Conservation (phyloP, 2,888 invertebrate species). For the Smittia sp. region DNA sequence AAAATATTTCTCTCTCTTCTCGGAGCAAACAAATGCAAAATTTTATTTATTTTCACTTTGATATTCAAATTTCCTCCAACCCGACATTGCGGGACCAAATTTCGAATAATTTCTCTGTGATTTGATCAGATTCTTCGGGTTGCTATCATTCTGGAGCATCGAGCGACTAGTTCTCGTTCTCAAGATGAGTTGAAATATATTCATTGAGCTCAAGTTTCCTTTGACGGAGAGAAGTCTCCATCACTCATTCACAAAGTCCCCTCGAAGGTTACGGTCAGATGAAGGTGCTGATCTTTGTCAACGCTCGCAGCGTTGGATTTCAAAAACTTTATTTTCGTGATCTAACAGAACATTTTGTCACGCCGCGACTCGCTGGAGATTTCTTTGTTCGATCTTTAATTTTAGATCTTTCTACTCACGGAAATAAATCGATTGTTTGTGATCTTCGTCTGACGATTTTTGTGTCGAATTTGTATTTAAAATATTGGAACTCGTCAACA, state of each 20-base stretch:
- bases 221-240: too few relatives aligned
- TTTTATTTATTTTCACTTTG: slow-evolving; percentile 37
- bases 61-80: slow-evolving; percentile 36
- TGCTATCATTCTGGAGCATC: too few relatives aligned
- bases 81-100: neutral
- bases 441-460: neutral
- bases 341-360: neutral
- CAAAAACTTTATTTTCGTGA: neutral
- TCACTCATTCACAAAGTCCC: neutral
- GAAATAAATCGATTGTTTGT: slow-evolving; percentile 11
- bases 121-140: slow-evolving; percentile 3
- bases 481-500: neutral
- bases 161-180: too few relatives aligned
- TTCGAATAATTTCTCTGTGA: neutral
- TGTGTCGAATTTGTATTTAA: neutral
- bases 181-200: too few relatives aligned
- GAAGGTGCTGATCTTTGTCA: neutral
- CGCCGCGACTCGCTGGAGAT: neutral
- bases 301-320: neutral
- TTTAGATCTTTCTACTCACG: neutral
- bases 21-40: neutral
- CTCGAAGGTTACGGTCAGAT: neutral
- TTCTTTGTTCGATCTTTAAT: neutral
- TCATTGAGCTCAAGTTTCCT: too few relatives aligned
- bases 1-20: slow-evolving; percentile 1